Percentiles rank a stretch among this genome's conserved stretches.
These are phyloP conservation scores for Proterorhinus semilunaris DNA, from an alignment of 2,113 vertebrate genomes.

Conservation along the genomic window DNA sequence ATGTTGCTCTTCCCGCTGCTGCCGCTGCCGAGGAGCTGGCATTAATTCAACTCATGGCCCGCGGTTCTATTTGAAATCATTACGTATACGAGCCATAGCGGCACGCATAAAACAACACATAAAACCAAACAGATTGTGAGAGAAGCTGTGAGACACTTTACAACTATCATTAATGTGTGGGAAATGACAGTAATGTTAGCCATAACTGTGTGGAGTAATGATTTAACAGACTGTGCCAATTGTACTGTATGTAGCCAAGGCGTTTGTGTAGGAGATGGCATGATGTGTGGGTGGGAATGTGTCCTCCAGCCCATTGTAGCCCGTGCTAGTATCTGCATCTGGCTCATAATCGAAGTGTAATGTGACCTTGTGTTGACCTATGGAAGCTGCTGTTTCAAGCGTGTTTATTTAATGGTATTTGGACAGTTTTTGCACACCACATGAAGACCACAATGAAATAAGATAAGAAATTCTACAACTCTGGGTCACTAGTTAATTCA, in stretches of 20 bases:
- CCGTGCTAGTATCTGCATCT: constrained; percentile 41
- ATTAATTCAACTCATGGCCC: constrained; percentile 44
- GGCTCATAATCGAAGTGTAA: constrained; percentile 47
- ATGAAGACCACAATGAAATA: neutral
- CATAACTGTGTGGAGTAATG: constrained; percentile 60
- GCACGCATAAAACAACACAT: constrained; percentile 48
- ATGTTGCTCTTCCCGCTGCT: constrained; percentile 28
- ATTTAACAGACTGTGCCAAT: constrained; percentile 65
- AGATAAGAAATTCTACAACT: too few species aligned
- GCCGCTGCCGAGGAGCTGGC: neutral
- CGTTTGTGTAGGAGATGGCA: constrained; percentile 72
- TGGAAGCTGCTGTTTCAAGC: constrained; percentile 44
- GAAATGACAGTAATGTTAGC: constrained; percentile 49
- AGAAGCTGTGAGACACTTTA: constrained; percentile 42
- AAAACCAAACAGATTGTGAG: constrained; percentile 15
- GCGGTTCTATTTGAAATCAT: constrained; percentile 46
- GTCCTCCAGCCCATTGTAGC: constrained; percentile 46
- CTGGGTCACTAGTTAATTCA: too few species aligned
- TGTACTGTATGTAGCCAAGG: constrained; percentile 56
- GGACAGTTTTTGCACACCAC: constrained; percentile 37
- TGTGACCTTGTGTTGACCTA: constrained; percentile 55
- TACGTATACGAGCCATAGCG: constrained; percentile 48
- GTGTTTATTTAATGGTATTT: constrained; percentile 35
- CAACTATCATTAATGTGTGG: constrained; percentile 51
- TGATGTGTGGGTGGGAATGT: constrained; percentile 56